These are phyloP conservation scores for Atractosteus spatula DNA, from an alignment of 2,113 vertebrate genomes.

Conservation along the genomic window DNA sequence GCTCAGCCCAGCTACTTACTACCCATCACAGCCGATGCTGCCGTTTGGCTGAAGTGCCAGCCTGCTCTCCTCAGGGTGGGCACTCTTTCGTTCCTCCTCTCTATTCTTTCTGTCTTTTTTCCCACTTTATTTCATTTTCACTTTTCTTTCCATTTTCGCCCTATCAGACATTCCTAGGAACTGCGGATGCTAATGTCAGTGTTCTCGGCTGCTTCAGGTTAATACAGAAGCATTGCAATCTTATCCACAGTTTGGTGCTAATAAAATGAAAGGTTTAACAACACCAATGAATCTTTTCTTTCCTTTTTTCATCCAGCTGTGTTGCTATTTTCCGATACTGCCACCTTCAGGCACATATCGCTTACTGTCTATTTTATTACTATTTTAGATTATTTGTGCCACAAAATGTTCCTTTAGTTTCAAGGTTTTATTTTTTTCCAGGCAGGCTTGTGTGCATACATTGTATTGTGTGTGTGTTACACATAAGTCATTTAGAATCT, in stretches of 20 bases:
- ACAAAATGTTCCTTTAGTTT: no score
- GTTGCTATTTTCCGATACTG: constrained; percentile 64
- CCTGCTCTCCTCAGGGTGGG: constrained; percentile 30
- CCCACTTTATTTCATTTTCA: background rate
- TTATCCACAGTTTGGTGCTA: background rate
- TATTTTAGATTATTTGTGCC: no score
- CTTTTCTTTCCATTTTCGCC: background rate
- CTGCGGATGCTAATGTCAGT: constrained; percentile 53
- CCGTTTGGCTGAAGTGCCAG: constrained; percentile 40
- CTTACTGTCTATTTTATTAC: background rate
- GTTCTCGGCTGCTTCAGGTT: constrained; percentile 48
- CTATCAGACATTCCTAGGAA: constrained; percentile 50
- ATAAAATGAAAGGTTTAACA: background rate
- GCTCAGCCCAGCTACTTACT: constrained; percentile 59
- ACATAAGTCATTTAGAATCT: no score
- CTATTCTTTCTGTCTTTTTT: background rate
- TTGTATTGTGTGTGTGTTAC: no score
- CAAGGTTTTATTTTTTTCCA: no score
- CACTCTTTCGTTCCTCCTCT: background rate
- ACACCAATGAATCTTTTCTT: background rate
- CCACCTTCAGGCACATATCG: constrained; percentile 72
- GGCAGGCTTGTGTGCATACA: no score
- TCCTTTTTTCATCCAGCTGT: background rate
- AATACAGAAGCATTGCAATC: constrained; percentile 48
- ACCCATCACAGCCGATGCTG: constrained; percentile 41